A percentile compares a stretch with the other conserved stretches of the same genome.
Conservation (phyloP, 2,888 invertebrate genomes). For the Galeruca laticollis region DNA sequence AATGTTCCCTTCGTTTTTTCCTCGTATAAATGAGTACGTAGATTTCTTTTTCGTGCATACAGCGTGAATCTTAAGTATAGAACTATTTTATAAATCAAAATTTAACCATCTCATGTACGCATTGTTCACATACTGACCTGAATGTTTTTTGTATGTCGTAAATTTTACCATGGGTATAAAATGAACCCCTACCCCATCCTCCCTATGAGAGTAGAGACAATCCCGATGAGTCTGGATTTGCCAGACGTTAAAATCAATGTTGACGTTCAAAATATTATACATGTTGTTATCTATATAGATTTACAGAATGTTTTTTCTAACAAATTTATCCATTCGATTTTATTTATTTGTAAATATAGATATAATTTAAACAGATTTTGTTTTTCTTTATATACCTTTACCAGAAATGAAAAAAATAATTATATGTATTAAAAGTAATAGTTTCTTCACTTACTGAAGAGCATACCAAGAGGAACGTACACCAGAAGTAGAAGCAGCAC, state of each 20-base stretch:
- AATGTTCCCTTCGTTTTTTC: too few relatives aligned
- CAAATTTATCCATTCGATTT: constrained; percentile 50
- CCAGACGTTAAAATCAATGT: constrained; percentile 52
- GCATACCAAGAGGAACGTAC: too few relatives aligned
- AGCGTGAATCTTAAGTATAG: too few relatives aligned
- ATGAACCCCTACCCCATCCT: constrained; percentile 26
- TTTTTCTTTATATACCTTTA: background rate
- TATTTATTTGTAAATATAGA: constrained; percentile 54
- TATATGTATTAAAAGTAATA: too few relatives aligned
- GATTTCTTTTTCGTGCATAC: too few relatives aligned
- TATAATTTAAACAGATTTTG: constrained; percentile 28
- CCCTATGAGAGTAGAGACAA: constrained; percentile 54
- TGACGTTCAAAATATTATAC: constrained; percentile 54
- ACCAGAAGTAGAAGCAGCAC: too few relatives aligned
- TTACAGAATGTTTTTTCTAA: constrained; percentile 55
- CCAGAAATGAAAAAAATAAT: background rate
- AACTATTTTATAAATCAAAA: too few relatives aligned
- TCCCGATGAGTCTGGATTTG: constrained; percentile 51
- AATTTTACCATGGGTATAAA: constrained; percentile 28
- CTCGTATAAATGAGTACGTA: too few relatives aligned
- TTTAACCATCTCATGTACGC: too few relatives aligned
- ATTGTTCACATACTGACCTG: background rate
- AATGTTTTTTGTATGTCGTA: constrained; percentile 14
- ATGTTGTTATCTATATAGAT: constrained; percentile 55
- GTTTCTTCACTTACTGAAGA: too few relatives aligned